phyloP scores from a whole-genome alignment of 2,797 vertebrate species.

The Pelochelys cantorii region DNA sequence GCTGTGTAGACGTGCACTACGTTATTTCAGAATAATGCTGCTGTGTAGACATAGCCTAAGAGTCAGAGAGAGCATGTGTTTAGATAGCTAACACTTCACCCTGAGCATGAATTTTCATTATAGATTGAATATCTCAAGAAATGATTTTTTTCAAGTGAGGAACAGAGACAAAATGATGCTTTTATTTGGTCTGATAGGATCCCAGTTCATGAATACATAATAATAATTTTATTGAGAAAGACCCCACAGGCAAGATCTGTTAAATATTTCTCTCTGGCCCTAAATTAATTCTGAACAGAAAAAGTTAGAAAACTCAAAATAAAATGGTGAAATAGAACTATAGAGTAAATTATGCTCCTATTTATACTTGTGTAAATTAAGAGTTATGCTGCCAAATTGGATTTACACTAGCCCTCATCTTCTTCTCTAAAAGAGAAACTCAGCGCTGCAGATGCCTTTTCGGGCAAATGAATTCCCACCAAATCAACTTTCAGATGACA shows the following conservation, averaged over 20 bases:
- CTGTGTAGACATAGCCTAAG: neutral
- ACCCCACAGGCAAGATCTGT: constrained; percentile 24
- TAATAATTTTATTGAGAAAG: constrained; percentile 39
- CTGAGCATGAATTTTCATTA: constrained; percentile 44
- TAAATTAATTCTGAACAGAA: constrained; percentile 37
- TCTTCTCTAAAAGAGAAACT: neutral
- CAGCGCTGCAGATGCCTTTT: neutral
- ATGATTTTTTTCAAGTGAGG: constrained; percentile 17
- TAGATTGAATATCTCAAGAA: constrained; percentile 4
- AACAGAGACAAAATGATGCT: constrained; percentile 36
- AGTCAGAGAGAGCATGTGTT: neutral
- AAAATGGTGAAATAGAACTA: constrained; percentile 26
- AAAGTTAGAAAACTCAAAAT: constrained; percentile 7
- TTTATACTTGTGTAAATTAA: neutral
- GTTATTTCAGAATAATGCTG: too few species aligned
- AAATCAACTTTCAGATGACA: neutral
- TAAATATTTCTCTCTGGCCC: constrained; percentile 20
- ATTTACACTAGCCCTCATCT: neutral
- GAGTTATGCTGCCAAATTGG: neutral
- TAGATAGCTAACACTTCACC: constrained; percentile 1
- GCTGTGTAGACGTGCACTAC: too few species aligned
- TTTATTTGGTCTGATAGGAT: constrained; percentile 47
- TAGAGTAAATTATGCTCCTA: constrained; percentile 22
- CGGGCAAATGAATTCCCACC: neutral
- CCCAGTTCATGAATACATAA: neutral